Evolutionary conservation across 2,113 vertebrate species (phyloP).

Genomic region (Psilopsiagon aymara): DNA sequence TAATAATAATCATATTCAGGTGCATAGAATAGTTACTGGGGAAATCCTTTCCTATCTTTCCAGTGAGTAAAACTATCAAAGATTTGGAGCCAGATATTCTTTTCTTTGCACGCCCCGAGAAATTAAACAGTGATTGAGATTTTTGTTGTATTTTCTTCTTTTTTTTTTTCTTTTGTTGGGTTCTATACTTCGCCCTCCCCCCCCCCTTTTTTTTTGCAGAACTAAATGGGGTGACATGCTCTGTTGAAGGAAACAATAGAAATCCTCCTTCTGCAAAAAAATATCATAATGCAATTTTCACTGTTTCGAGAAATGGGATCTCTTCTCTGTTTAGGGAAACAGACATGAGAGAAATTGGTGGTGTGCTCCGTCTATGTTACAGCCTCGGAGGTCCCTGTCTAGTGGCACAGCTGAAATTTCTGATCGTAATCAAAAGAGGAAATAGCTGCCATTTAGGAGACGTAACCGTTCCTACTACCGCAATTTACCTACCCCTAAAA

Average conservation of each 20-base stretch:
- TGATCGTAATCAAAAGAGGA: slow-evolving; percentile 29
- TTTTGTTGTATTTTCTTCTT: not conserved
- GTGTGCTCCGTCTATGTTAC: not conserved
- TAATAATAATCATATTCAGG: not conserved
- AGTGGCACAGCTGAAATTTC: slow-evolving; percentile 37
- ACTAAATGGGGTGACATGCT: not conserved
- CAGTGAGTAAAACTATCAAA: not conserved
- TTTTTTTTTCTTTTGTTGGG: not conserved
- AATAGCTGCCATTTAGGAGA: not conserved
- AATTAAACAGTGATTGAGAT: not conserved
- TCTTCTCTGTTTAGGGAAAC: not conserved
- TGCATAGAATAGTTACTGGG: not conserved
- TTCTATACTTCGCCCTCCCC: not conserved
- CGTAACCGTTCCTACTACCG: not conserved
- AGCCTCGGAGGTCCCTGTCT: not conserved
- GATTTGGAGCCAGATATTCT: not conserved
- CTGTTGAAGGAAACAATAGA: not conserved
- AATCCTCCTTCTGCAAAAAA: not conserved
- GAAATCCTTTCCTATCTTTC: not conserved
- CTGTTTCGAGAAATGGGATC: not conserved
- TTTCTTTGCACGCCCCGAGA: not conserved
- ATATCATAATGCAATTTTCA: not conserved
- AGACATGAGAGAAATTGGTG: not conserved
- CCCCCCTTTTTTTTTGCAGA: not conserved
- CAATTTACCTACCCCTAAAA: not conserved